A percentile compares a stretch with the other conserved stretches of the same genome.
Evolutionary conservation across 2,113 vertebrate species (phyloP).

Genomic region (Tenrec ecaudatus): DNA sequence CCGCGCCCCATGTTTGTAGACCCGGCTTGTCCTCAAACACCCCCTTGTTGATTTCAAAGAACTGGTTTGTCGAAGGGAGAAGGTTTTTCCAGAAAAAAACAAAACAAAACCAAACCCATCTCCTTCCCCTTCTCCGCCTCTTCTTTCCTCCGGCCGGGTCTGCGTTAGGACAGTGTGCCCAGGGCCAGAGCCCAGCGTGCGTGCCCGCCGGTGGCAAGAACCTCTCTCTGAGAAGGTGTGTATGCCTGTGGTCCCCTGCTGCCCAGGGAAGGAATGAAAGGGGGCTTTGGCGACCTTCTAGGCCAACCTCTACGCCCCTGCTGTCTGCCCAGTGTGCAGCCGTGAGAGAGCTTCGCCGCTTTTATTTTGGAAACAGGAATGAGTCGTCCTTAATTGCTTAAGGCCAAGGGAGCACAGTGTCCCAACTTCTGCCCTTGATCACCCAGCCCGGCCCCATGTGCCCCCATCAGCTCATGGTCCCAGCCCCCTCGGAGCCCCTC

Average conservation of each 20-base stretch:
- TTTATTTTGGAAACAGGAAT: conserved; percentile 75
- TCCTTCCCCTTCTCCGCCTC: background rate
- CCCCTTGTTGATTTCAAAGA: conserved; percentile 64
- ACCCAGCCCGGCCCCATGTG: conserved; percentile 71
- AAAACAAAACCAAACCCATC: background rate
- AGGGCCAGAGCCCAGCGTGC: background rate
- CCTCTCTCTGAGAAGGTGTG: background rate
- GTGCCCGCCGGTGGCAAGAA: background rate
- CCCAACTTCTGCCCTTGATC: conserved; percentile 76
- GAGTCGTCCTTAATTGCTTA: conserved; percentile 84
- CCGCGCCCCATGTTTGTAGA: background rate
- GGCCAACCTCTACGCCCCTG: conserved; percentile 49
- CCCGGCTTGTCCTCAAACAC: background rate
- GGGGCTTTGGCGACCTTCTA: conserved; percentile 6
- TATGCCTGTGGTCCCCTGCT: background rate
- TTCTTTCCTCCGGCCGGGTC: background rate
- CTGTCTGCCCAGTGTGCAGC: conserved; percentile 49
- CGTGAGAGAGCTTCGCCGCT: conserved; percentile 76
- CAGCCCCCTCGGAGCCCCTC: conserved; percentile 76
- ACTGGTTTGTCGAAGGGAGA: conserved; percentile 4
- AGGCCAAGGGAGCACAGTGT: conserved; percentile 82
- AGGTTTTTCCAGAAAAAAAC: background rate
- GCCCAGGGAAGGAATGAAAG: background rate
- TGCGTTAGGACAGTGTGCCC: background rate
- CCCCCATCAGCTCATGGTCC: conserved; percentile 68